Percentiles rank a stretch among this genome's conserved stretches.
Evolutionary conservation across 2,113 vertebrate species (phyloP).

Genomic region (Bufo gargarizans): DNA sequence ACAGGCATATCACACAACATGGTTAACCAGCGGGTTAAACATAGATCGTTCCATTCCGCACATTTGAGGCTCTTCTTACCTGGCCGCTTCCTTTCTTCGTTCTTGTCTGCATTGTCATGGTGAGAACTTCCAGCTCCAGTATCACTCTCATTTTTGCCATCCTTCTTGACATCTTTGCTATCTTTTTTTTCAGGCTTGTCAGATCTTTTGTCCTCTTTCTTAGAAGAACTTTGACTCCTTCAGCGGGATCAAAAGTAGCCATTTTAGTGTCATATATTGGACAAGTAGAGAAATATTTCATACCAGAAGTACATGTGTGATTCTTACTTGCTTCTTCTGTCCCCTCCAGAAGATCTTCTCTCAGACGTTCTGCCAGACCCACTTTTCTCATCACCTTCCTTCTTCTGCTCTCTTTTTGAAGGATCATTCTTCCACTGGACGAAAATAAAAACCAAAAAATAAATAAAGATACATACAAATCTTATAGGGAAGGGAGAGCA

Average conservation of each 20-base stretch:
- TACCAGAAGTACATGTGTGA: background rate
- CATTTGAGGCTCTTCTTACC: conserved; percentile 69
- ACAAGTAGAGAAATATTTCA: too few relatives aligned
- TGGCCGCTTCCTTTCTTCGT: conserved; percentile 87
- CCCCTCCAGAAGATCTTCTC: conserved; percentile 79
- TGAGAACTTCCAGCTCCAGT: conserved; percentile 74
- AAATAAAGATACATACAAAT: background rate
- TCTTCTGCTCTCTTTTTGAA: conserved; percentile 95
- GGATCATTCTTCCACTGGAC: conserved; percentile 92
- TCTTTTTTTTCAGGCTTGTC: conserved; percentile 91
- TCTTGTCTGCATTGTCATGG: conserved; percentile 80
- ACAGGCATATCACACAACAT: too few relatives aligned
- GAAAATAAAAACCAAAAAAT: conserved; percentile 17
- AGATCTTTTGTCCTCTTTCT: conserved; percentile 95
- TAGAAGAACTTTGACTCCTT: conserved; percentile 80
- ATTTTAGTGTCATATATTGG: background rate
- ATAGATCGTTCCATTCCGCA: background rate
- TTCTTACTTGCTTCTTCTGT: conserved; percentile 81
- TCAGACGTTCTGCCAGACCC: conserved; percentile 78
- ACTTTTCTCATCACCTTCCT: conserved; percentile 88
- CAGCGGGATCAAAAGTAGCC: conserved; percentile 72
- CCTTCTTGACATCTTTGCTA: conserved; percentile 88
- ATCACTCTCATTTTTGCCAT: conserved; percentile 81
- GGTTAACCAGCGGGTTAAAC: too few relatives aligned
- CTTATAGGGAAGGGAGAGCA: background rate